Evolutionary conservation across 2,113 vertebrate species (phyloP).

Genomic region (Trematocara nigrifrons): DNA sequence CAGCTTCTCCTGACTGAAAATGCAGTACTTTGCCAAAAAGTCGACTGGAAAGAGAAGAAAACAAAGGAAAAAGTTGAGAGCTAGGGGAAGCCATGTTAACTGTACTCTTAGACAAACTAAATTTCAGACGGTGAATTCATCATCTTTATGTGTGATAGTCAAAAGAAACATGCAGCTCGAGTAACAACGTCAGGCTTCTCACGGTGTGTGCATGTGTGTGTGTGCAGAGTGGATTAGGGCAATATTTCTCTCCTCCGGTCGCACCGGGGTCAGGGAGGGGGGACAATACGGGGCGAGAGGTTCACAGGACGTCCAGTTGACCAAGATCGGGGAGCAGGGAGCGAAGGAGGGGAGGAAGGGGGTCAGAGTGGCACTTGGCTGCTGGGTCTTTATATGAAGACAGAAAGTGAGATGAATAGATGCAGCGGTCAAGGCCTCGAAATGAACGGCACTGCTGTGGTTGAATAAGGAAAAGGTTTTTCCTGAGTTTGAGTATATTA

Average conservation of each 20-base stretch:
- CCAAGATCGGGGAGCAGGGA: background rate
- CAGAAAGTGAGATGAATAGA: conserved; percentile 1
- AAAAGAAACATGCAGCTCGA: background rate
- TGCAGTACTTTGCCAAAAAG: conserved; percentile 91
- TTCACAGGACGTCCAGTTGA: conserved; percentile 45
- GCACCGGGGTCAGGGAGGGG: conserved; percentile 7
- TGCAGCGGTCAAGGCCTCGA: background rate
- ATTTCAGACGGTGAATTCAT: background rate
- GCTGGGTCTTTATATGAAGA: background rate
- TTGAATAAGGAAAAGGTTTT: background rate
- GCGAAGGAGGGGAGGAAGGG: background rate
- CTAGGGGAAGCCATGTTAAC: background rate
- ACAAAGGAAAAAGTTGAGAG: conserved; percentile 25
- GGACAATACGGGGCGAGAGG: conserved; percentile 26
- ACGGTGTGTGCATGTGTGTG: background rate
- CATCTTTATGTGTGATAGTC: background rate
- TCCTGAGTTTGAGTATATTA: background rate
- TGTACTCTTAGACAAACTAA: background rate
- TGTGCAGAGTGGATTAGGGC: conserved; percentile 21
- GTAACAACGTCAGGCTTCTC: background rate
- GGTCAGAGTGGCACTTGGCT: conserved; percentile 19
- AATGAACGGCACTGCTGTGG: background rate
- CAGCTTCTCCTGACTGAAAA: conserved; percentile 90
- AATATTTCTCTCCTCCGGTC: conserved; percentile 47
- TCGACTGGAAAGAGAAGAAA: conserved; percentile 73